A percentile compares a stretch with the other conserved stretches of the same genome.
phyloP scores from a whole-genome alignment of 2,888 invertebrate species.

The Xylota sylvarum region DNA sequence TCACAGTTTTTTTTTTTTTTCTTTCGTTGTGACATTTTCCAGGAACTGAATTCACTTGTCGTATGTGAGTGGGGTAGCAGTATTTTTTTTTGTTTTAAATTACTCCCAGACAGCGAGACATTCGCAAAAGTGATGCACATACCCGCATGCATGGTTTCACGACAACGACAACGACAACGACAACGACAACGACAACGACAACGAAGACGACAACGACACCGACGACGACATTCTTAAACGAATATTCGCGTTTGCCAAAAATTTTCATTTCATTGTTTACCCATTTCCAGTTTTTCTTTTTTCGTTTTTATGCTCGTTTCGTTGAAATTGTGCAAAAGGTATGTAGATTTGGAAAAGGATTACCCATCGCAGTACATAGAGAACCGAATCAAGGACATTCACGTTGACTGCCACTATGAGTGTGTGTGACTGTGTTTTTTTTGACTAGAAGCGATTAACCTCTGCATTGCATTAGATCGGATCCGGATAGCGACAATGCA shows the following conservation, averaged over 20 bases:
- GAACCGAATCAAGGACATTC: slow-evolving; percentile 46
- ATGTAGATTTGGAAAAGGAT: slow-evolving; percentile 52
- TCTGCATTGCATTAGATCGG: slow-evolving; percentile 49
- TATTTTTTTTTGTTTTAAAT: slow-evolving; percentile 33
- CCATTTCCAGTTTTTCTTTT: slow-evolving; percentile 37
- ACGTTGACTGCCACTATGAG: neutral
- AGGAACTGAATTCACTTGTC: slow-evolving; percentile 50
- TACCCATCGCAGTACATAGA: slow-evolving; percentile 42
- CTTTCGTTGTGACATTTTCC: slow-evolving; percentile 45
- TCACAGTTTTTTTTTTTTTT: slow-evolving; percentile 35
- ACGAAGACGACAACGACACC: slow-evolving; percentile 9
- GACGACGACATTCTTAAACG: slow-evolving; percentile 17
- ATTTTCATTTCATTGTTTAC: slow-evolving; percentile 71
- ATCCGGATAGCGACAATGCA: slow-evolving; percentile 42
- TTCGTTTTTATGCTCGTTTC: slow-evolving; percentile 24
- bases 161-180: slow-evolving; percentile 5
- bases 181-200: slow-evolving; percentile 17
- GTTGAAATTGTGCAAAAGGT: slow-evolving; percentile 52
- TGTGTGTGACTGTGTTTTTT: slow-evolving; percentile 5
- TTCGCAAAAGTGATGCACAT: slow-evolving; percentile 51
- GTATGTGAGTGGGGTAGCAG: slow-evolving; percentile 13
- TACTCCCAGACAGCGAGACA: slow-evolving; percentile 52
- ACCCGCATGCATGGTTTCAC: slow-evolving; percentile 36
- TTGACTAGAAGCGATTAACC: slow-evolving; percentile 44
- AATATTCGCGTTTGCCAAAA: slow-evolving; percentile 62